Percentiles rank a stretch among this genome's conserved stretches.
Evolutionary conservation across 2,888 invertebrate species (phyloP).

Genomic region (Pyrgus malvae): DNA sequence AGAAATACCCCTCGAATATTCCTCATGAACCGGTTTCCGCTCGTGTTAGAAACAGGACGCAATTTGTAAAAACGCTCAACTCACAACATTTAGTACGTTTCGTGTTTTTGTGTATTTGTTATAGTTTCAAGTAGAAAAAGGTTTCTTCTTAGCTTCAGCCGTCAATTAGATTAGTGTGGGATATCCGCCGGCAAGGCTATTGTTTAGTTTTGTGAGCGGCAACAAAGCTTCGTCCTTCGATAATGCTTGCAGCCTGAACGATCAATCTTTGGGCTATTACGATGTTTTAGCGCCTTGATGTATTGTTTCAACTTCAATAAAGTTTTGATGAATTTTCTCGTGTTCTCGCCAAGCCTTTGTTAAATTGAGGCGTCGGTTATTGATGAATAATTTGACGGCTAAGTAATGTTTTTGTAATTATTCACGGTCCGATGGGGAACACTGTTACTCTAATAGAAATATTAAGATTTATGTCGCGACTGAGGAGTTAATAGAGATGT

Average conservation of each 20-base stretch:
- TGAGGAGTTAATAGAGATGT: background rate
- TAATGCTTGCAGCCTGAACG: slow-evolving; percentile 67
- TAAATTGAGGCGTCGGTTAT: slow-evolving; percentile 69
- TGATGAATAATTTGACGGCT: slow-evolving; percentile 74
- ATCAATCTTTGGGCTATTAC: slow-evolving; percentile 79
- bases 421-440: slow-evolving; percentile 45
- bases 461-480: slow-evolving; percentile 4
- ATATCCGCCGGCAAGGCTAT: slow-evolving; percentile 50
- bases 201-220: slow-evolving; percentile 49
- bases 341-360: slow-evolving; percentile 69
- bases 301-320: slow-evolving; percentile 80
- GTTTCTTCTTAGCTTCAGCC: slow-evolving; percentile 37
- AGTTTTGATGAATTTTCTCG: slow-evolving; percentile 79
- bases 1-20: too few species aligned
- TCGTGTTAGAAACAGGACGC: too few species aligned
- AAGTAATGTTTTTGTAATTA: slow-evolving; percentile 59
- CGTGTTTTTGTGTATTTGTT: background rate
- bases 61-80: too few species aligned
- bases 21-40: too few species aligned
- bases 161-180: slow-evolving; percentile 56
- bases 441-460: slow-evolving; percentile 35
- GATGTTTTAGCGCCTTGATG: slow-evolving; percentile 79
- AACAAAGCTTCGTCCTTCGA: slow-evolving; percentile 55
- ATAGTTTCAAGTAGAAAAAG: background rate
- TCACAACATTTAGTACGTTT: too few species aligned